A percentile compares a stretch with the other conserved stretches of the same genome.
Conservation (phyloP, 2,797 vertebrate species). For the Rhinichthys osculus region DNA sequence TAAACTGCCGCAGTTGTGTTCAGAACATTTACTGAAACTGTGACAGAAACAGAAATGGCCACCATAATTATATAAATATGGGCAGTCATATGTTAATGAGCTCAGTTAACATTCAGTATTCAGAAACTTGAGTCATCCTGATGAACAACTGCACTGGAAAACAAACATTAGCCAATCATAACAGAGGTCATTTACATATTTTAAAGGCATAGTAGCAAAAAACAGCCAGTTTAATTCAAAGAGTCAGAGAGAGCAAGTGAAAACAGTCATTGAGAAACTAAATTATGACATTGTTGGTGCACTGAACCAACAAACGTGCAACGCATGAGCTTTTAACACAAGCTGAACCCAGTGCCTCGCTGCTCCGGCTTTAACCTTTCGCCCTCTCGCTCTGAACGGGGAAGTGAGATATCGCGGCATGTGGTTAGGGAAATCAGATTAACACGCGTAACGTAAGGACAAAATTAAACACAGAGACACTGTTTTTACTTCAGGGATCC, state of each 20-base stretch:
- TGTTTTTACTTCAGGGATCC: background rate
- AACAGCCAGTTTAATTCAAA: background rate
- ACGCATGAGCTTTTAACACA: background rate
- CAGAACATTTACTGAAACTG: background rate
- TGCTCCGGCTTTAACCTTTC: background rate
- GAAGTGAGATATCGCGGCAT: background rate
- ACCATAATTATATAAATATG: background rate
- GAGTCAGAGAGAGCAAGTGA: background rate
- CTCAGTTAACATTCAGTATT: background rate
- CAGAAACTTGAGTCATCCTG: background rate
- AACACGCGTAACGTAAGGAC: background rate
- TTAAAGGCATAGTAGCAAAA: background rate
- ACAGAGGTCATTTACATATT: background rate
- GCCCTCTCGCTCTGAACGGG: background rate
- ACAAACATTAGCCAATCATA: background rate
- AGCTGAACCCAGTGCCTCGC: background rate
- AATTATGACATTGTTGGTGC: background rate
- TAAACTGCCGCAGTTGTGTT: background rate
- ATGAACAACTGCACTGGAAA: background rate
- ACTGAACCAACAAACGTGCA: background rate
- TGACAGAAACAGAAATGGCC: background rate
- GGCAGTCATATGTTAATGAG: no score
- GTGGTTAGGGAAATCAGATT: constrained; percentile 30
- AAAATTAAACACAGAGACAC: background rate
- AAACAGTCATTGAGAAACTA: background rate